Evolutionary conservation across 2,797 vertebrate genomes (phyloP).

Genomic region (Leptoclinus maculatus): DNA sequence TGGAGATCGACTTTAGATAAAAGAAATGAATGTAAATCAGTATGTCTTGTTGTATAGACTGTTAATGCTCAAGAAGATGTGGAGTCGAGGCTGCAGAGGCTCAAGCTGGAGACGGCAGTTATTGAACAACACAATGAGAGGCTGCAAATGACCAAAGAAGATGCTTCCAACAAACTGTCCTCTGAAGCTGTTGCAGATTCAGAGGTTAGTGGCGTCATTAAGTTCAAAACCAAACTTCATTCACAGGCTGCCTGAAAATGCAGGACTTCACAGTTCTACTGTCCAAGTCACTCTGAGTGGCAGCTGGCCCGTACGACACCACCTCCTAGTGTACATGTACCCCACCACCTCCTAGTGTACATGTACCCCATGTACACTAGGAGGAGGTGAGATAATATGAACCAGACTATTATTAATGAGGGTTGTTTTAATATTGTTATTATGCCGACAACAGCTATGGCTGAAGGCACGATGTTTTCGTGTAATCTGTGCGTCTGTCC

Average conservation of each 20-base stretch:
- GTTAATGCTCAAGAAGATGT: constrained; percentile 75
- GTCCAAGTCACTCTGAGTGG: no score
- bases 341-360: no score
- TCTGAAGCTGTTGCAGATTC: constrained; percentile 38
- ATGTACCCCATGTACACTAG: no score
- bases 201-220: constrained; percentile 61
- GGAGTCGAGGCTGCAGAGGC: constrained; percentile 78
- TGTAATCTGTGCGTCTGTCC: no score
- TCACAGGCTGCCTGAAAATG: background rate
- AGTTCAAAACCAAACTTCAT: background rate
- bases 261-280: no score
- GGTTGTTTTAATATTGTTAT: no score
- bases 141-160: constrained; percentile 51
- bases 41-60: constrained; percentile 61
- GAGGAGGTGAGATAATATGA: no score
- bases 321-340: no score
- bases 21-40: background rate
- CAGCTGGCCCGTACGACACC: no score
- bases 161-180: background rate
- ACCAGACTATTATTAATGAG: no score
- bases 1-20: background rate
- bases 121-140: constrained; percentile 70
- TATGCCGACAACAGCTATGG: no score
- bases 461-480: no score
- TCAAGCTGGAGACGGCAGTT: constrained; percentile 81